These are phyloP conservation scores for Andrena marginata DNA, from an alignment of 2,888 invertebrate genomes.

Conservation along the genomic window DNA sequence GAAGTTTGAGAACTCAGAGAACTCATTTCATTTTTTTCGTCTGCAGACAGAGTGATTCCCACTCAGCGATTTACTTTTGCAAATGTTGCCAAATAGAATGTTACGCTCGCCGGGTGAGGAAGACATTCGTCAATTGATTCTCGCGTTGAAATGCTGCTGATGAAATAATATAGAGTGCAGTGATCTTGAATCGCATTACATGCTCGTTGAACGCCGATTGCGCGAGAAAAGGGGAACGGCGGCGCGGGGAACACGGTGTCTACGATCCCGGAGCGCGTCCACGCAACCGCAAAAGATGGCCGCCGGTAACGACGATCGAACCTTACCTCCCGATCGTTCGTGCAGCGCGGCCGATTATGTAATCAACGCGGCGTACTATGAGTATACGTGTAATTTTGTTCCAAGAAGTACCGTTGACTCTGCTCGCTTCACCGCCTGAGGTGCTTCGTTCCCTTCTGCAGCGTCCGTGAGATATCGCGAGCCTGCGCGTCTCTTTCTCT, in stretches of 20 bases:
- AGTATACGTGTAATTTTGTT: conserved; percentile 75
- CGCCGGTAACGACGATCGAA: conserved; percentile 25
- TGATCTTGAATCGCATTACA: conserved; percentile 52
- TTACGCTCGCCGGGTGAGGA: not conserved
- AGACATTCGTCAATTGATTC: not conserved
- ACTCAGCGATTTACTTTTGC: not conserved
- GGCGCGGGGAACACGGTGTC: not conserved
- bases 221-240: not conserved
- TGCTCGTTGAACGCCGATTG: conserved; percentile 37
- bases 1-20: no score
- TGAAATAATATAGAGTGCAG: conserved; percentile 37
- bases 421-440: conserved; percentile 69
- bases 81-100: not conserved
- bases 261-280: conserved; percentile 15
- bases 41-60: no score
- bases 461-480: conserved; percentile 4
- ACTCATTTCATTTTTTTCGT: no score
- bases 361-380: conserved; percentile 72
- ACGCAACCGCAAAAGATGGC: conserved; percentile 24
- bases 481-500: not conserved
- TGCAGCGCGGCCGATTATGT: conserved; percentile 73
- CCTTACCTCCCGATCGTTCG: conserved; percentile 46
- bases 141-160: not conserved
- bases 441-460: conserved; percentile 53
- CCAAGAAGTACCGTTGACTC: conserved; percentile 79